These are phyloP conservation scores for Andricus quercusramuli DNA, from an alignment of 2,888 invertebrate genomes.

Conservation along the genomic window DNA sequence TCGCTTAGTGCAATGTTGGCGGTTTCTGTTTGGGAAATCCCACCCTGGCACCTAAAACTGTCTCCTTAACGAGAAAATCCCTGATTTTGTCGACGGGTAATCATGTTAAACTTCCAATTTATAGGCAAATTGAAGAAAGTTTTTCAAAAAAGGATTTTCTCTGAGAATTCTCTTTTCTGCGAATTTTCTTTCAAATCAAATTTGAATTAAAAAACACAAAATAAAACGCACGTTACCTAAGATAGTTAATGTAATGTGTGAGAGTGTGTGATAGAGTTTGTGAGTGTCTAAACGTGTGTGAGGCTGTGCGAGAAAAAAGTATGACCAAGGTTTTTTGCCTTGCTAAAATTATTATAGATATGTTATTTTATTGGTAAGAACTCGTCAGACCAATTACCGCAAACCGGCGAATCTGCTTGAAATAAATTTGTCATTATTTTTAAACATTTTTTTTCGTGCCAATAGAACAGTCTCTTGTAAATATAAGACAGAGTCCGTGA, in stretches of 20 bases:
- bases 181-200: constrained; percentile 10
- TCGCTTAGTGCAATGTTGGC: not conserved
- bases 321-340: constrained; percentile 13
- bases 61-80: not conserved
- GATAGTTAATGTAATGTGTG: constrained; percentile 26
- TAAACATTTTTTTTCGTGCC: not conserved
- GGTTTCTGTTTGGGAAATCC: constrained; percentile 8
- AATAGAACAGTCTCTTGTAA: not conserved
- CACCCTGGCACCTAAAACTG: not conserved
- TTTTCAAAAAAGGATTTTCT: not conserved
- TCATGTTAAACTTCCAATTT: not conserved
- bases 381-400: not conserved
- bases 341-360: constrained; percentile 12
- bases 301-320: constrained; percentile 19
- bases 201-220: not conserved
- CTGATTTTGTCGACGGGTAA: not conserved
- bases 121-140: not conserved
- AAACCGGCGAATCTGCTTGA: not conserved
- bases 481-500: not conserved
- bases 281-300: constrained; percentile 4
- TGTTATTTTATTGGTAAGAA: not conserved
- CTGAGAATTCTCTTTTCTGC: not conserved
- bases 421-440: not conserved
- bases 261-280: not conserved
- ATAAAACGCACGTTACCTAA: constrained; percentile 27